These are phyloP conservation scores for Ceratina calcarata DNA, from an alignment of 1,140 invertebrate species.

Conservation along the genomic window DNA sequence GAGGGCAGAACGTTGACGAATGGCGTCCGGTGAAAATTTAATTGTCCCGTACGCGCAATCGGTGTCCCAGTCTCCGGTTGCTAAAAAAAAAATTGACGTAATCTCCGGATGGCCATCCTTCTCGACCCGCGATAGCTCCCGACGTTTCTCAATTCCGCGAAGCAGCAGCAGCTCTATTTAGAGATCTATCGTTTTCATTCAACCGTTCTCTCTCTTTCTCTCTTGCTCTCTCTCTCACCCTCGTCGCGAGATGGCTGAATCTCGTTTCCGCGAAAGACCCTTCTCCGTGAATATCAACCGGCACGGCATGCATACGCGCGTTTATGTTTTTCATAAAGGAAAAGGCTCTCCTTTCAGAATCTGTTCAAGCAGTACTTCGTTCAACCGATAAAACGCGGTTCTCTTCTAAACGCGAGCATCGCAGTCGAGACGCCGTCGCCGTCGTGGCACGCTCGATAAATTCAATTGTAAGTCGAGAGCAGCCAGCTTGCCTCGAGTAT, in stretches of 20 bases:
- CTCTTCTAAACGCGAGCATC: too few relatives aligned
- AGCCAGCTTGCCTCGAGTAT: too few relatives aligned
- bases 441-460: neutral
- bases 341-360: neutral
- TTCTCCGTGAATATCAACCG: too few relatives aligned
- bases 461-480: too few relatives aligned
- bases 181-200: neutral
- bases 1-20: constrained; percentile 36
- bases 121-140: neutral
- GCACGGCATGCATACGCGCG: neutral
- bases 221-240: neutral
- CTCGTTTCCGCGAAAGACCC: neutral
- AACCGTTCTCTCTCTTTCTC: neutral
- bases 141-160: constrained; percentile 4
- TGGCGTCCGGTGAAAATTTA: constrained; percentile 41
- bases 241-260: neutral
- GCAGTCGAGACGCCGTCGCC: neutral
- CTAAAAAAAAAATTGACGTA: constrained; percentile 37
- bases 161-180: neutral
- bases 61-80: too few relatives aligned
- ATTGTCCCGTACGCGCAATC: constrained; percentile 33
- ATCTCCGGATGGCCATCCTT: constrained; percentile 1
- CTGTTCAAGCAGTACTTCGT: neutral
- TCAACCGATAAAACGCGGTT: neutral
- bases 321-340: neutral